Evolutionary conservation across 2,888 invertebrate genomes (phyloP).

Genomic region (Chymomyza fuscimana): DNA sequence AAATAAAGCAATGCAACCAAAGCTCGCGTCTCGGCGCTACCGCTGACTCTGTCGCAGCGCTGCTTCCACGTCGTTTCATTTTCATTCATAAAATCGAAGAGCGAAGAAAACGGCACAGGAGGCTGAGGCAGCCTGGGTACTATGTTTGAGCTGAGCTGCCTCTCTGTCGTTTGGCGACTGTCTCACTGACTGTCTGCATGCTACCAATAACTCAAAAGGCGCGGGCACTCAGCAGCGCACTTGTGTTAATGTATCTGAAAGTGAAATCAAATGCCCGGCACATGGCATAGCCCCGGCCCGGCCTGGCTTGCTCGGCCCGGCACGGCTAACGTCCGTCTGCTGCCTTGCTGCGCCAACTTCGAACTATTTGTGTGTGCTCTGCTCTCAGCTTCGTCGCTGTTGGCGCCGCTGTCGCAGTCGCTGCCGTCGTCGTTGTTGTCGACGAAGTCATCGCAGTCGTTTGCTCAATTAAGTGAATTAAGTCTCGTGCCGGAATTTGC

Average conservation of each 20-base stretch:
- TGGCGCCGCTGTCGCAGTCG: slow-evolving; percentile 19
- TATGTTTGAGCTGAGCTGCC: not conserved
- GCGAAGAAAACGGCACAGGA: slow-evolving; percentile 62
- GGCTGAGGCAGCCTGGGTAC: slow-evolving; percentile 6
- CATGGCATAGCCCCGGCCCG: not conserved
- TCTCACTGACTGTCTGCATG: slow-evolving; percentile 27
- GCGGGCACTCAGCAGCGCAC: slow-evolving; percentile 64
- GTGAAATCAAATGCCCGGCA: slow-evolving; percentile 54
- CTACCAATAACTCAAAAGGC: slow-evolving; percentile 73
- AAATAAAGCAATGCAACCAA: slow-evolving; percentile 53
- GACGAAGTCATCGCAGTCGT: slow-evolving; percentile 44
- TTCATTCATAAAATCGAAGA: slow-evolving; percentile 74
- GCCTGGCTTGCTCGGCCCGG: slow-evolving; percentile 40
- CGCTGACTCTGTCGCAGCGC: slow-evolving; percentile 3
- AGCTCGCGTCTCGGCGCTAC: not conserved
- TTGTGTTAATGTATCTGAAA: slow-evolving; percentile 69
- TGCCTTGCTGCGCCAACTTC: slow-evolving; percentile 44
- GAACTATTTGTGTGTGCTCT: slow-evolving; percentile 55
- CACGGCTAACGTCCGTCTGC: slow-evolving; percentile 19
- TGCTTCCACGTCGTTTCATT: slow-evolving; percentile 42
- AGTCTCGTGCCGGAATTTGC: slow-evolving; percentile 75
- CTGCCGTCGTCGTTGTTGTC: slow-evolving; percentile 16
- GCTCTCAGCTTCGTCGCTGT: slow-evolving; percentile 28
- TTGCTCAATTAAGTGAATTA: slow-evolving; percentile 74
- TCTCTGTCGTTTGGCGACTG: not conserved